Evolutionary conservation across 2,888 invertebrate genomes (phyloP), one percentile per base, ranked within the genome.

Genomic region (Geotrupes spiniger): DNA sequence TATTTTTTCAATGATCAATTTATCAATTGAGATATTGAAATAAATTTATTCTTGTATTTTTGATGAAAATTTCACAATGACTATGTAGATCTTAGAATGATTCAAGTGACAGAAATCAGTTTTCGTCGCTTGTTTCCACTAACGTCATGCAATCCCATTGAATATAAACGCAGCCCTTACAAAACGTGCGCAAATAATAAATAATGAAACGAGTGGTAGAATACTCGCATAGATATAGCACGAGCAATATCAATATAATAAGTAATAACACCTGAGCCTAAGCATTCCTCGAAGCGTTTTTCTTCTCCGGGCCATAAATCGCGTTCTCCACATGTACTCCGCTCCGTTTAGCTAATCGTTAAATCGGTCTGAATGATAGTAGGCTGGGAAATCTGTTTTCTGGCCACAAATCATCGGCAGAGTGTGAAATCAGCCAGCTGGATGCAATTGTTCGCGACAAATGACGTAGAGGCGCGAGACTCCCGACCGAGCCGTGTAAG

Each of bases 371-470:
- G 60, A 59, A 62, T 62, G 59, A 62, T 63, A 59, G 62, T 62
- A 60, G 60, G 61, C 58, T 58, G 60, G 63, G 56, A 64, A 63
- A 64, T 63, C 63, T 63, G 62, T 62, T 62, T 64, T 62, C 63
- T 61, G 63, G 57, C 59, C 57, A 64, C 64, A 65, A 65, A 66
- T 65, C 66, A 65, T 57, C 50, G 52, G 49, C 49, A 47, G 57
- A 64, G 65, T 64, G 64, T 63, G 65, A 65, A 65, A 64, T 64
- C 63, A 57, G 59, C 58, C 63, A 60, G 63, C 59, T 60, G 65
- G 63, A 63, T 56, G 63, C 65, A 60, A 65, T 65, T 65, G 65
- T 65, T 62, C 61, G 65, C 64, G 64, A 65, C 64, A 64, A 64
- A 64, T 64, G 63, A 63, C 63, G 64, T 60, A 60, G 58, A 62